Evolutionary conservation across 1,140 invertebrate genomes (phyloP).

Genomic region (Conus ventricosus): DNA sequence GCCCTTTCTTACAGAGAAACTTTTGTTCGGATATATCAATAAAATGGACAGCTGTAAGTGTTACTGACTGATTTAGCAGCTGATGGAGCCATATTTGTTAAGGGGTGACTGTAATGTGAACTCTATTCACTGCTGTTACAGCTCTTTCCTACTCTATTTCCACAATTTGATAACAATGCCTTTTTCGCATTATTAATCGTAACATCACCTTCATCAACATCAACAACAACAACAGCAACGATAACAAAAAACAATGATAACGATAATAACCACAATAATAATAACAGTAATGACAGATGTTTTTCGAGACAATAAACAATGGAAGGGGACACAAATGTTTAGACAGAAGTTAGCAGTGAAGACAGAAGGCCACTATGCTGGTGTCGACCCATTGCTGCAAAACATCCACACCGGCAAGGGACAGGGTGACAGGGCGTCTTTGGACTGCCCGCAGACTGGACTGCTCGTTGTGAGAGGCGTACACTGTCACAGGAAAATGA

Average conservation of each 20-base stretch:
- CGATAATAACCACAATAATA: too few relatives aligned
- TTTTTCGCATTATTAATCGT: neutral
- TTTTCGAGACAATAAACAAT: neutral
- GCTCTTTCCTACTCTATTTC: neutral
- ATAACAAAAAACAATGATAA: too few relatives aligned
- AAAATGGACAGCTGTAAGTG: too few relatives aligned
- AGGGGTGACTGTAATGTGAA: too few relatives aligned
- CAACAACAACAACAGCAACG: neutral
- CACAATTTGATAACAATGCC: neutral
- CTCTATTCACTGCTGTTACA: neutral
- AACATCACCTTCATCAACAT: neutral
- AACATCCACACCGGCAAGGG: too few relatives aligned
- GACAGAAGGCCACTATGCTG: neutral
- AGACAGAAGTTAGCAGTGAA: neutral
- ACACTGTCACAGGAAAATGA: constrained; percentile 42
- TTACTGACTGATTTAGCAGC: too few relatives aligned
- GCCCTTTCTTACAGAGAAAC: too few relatives aligned
- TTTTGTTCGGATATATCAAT: too few relatives aligned
- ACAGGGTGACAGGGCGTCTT: neutral
- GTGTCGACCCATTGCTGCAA: neutral
- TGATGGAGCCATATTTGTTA: too few relatives aligned
- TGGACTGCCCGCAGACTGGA: neutral
- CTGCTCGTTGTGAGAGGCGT: too few relatives aligned
- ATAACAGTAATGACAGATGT: neutral
- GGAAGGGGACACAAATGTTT: neutral